A percentile compares a stretch with the other conserved stretches of the same genome.
Conservation (phyloP, 2,888 invertebrate species). For the Rhimphoctona megacephalus region DNA sequence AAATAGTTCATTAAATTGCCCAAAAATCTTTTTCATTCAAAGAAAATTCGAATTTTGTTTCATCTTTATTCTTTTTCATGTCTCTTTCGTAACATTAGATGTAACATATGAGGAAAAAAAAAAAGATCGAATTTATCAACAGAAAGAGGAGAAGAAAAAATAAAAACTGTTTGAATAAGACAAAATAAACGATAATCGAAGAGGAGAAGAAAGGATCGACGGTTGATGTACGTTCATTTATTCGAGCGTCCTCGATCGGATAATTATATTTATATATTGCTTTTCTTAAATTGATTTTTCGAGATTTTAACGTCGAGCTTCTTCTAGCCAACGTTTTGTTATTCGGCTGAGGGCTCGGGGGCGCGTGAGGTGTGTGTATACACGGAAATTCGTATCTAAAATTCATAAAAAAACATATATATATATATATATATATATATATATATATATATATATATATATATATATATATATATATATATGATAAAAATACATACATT, state of each 20-base stretch:
- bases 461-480: too few species aligned
- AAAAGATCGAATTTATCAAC: conserved; percentile 47
- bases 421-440: too few species aligned
- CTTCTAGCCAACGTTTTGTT: conserved; percentile 30
- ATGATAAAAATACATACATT: conserved; percentile 27
- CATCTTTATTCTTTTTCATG: conserved; percentile 50
- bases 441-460: too few species aligned
- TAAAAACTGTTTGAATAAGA: conserved; percentile 50
- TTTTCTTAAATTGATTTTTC: conserved; percentile 58
- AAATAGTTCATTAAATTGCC: conserved; percentile 42
- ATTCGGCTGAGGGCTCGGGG: conserved; percentile 58
- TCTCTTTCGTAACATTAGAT: conserved; percentile 65
- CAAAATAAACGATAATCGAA: conserved; percentile 70
- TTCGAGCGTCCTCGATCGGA: conserved; percentile 70
- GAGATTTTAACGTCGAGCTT: too few species aligned
- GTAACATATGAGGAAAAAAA: conserved; percentile 67
- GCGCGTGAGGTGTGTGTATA: conserved; percentile 73
- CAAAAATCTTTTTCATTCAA: conserved; percentile 43
- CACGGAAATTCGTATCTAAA: conserved; percentile 37
- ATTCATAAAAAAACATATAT: neutral
- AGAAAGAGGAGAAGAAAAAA: conserved; percentile 46
- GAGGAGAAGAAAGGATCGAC: conserved; percentile 73
- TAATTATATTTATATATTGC: conserved; percentile 77
- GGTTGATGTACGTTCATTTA: neutral
- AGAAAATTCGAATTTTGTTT: conserved; percentile 45